phyloP scores from a whole-genome alignment of 1,140 invertebrate genomes.

The Daktulosphaira vitifoliae region DNA sequence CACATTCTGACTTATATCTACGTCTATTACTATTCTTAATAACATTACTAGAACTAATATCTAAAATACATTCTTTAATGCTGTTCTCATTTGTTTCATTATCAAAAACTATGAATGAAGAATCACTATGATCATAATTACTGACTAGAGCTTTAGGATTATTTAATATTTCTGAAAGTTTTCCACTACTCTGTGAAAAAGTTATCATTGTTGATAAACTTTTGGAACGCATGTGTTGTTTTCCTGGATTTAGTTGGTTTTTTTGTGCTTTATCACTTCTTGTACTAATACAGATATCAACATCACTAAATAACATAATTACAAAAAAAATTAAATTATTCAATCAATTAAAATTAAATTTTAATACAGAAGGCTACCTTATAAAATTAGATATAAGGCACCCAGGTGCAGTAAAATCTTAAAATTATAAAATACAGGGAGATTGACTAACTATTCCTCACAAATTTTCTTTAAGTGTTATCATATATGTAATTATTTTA shows the following conservation, averaged over 20 bases:
- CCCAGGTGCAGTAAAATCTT: too few relatives aligned
- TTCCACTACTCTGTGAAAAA: constrained; percentile 7
- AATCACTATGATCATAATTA: constrained; percentile 22
- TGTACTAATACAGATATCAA: constrained; percentile 35
- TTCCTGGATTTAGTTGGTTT: neutral
- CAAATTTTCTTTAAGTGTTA: too few relatives aligned
- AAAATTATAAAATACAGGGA: too few relatives aligned
- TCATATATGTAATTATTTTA: too few relatives aligned
- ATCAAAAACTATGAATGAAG: constrained; percentile 29
- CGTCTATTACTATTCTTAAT: constrained; percentile 16
- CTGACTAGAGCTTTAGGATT: constrained; percentile 10
- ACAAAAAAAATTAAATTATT: too few relatives aligned
- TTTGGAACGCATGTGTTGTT: constrained; percentile 20
- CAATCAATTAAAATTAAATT: too few relatives aligned
- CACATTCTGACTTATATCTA: constrained; percentile 20
- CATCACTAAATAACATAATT: constrained; percentile 21
- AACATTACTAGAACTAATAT: constrained; percentile 8
- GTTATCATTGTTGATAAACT: constrained; percentile 25
- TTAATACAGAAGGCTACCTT: too few relatives aligned
- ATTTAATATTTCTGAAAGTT: constrained; percentile 29
- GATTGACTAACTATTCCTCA: too few relatives aligned
- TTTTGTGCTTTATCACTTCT: constrained; percentile 40
- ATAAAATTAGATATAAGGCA: too few relatives aligned
- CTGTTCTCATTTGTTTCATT: neutral
- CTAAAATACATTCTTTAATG: constrained; percentile 20